Conservation (phyloP, 2,113 vertebrate genomes). For the Zeus faber region DNA sequence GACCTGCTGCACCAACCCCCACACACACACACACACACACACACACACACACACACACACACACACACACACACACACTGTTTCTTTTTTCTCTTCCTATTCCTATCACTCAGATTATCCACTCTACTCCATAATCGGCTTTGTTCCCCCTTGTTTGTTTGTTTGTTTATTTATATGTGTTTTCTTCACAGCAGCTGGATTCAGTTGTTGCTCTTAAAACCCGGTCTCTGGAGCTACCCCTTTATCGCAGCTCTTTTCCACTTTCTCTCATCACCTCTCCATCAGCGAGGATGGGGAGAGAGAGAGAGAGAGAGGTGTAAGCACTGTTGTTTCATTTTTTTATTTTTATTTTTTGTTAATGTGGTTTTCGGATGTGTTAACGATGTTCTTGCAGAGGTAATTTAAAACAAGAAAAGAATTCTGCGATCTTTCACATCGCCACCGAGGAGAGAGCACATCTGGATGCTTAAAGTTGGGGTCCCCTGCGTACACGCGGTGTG, state of each 20-base stretch:
- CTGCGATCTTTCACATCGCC: conserved; percentile 26
- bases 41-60: too few species aligned
- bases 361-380: conserved; percentile 13
- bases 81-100: conserved; percentile 6
- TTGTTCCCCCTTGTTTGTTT: conserved; percentile 38
- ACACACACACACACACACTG: too few species aligned
- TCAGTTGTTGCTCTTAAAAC: conserved; percentile 40
- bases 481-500: not conserved
- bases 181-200: conserved; percentile 59
- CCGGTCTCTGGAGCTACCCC: conserved; percentile 22
- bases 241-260: not conserved
- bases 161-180: conserved; percentile 53
- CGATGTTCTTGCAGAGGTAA: not conserved
- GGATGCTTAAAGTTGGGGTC: conserved; percentile 6
- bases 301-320: conserved; percentile 33
- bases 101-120: not conserved
- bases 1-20: conserved; percentile 45
- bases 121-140: conserved; percentile 25
- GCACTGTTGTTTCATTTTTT: conserved; percentile 20
- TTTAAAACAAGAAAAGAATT: not conserved
- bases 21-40: too few species aligned
- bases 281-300: not conserved
- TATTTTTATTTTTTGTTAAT: conserved; percentile 25
- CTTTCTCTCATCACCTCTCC: conserved; percentile 1
- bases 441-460: conserved; percentile 27